Base-by-base conservation (phyloP, 1,140 invertebrate species). In the Nylanderia fulva region DNA sequence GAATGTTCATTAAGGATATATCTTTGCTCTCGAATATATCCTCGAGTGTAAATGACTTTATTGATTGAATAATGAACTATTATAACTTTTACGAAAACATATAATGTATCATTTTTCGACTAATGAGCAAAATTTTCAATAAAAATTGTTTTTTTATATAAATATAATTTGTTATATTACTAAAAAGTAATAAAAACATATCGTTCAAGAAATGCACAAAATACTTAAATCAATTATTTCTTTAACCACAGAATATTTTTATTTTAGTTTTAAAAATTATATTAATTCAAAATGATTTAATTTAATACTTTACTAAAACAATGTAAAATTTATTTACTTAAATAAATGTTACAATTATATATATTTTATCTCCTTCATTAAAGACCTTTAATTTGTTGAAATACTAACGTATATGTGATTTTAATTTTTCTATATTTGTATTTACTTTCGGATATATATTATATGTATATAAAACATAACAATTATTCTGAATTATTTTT, bases 1-100 rank as follows among this genome's bases (percentile, higher is more conserved):
- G 29, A 88, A 79, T 45, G 42, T 42, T 85, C 75, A 27, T 52
- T 21, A 33, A 29, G 45, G 15, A 85, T 72, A 56, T 66, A 84
- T 0, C 1, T 18, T 18, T 9, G 6, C 42, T 48, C 1, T 0
- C 27, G 4, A 79, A 66, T 75, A 15, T 4, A 82, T 56, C 21
- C 7, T 24, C 8, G 0, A 36, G 24, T 36, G 13, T 42, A 1
- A 42, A 58, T 77, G 33, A 66, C 29, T 66, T 54, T 9, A 69
- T 39, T 77, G 0, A 21, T 21, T 13, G 0, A 54, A 39, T 54
- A 36, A 54, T 36, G 3, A 66, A 39, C n/a, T 13, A n/a, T 64
- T 64, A 15, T 24, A 74, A 72, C 29, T 72, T 71, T 54, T 39
- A 11, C 6, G n/a, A 24, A 36, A 39, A 39, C 42, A 29, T 36